A percentile compares a stretch with the other conserved stretches of the same genome.
Conservation (phyloP, 2,888 invertebrate genomes). For the Chrysolina oricalcia region DNA sequence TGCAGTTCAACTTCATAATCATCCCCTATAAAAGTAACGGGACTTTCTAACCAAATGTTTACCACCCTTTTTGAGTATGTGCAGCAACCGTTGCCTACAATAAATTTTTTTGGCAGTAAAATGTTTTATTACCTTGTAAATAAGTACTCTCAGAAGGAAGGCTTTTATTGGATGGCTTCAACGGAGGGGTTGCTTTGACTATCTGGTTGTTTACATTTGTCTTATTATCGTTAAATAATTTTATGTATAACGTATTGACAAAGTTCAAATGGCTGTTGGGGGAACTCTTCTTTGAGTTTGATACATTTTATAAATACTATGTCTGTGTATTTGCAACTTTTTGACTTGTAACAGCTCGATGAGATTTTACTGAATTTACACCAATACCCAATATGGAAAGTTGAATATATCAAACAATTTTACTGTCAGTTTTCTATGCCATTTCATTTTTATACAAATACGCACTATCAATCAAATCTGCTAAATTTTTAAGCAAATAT, state of each 20-base stretch:
- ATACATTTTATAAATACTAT: no score
- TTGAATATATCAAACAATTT: no score
- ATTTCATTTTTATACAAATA: no score
- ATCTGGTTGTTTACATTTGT: slow-evolving; percentile 7
- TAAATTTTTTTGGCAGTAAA: slow-evolving; percentile 42
- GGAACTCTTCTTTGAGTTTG: background rate
- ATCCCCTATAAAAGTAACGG: slow-evolving; percentile 44
- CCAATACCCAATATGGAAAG: no score
- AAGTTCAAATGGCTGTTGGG: background rate
- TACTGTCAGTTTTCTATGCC: no score
- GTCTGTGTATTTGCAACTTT: no score
- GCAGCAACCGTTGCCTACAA: slow-evolving; percentile 4
- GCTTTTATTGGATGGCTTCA: slow-evolving; percentile 6
- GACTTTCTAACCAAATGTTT: slow-evolving; percentile 34
- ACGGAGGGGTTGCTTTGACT: slow-evolving; percentile 5
- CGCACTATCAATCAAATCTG: no score
- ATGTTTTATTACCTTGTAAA: slow-evolving; percentile 43
- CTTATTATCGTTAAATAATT: background rate
- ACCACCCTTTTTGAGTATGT: slow-evolving; percentile 37
- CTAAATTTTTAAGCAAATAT: no score
- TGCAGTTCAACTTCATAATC: slow-evolving; percentile 40
- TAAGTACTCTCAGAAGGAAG: slow-evolving; percentile 14
- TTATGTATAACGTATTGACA: background rate
- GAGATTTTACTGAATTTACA: no score
- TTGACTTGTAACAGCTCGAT: no score